Conservation (phyloP, 2,113 vertebrate genomes). For the Ctenomys sociabilis region DNA sequence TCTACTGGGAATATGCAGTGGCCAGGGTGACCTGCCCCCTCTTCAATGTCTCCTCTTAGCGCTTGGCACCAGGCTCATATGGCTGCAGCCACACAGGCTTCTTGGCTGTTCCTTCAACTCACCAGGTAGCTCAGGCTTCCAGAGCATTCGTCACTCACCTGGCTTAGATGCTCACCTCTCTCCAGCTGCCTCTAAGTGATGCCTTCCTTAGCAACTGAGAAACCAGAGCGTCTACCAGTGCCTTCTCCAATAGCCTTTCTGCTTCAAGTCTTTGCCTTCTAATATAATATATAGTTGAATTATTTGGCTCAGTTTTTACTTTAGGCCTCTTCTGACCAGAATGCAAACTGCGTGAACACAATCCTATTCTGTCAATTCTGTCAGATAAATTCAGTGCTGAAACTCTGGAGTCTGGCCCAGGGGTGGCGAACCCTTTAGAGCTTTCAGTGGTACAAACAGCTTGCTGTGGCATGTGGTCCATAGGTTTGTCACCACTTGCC, state of each 20-base stretch:
- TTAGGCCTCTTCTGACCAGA: background rate
- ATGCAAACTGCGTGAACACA: background rate
- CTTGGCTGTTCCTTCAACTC: background rate
- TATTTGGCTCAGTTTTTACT: background rate
- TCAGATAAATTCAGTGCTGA: background rate
- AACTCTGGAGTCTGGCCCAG: background rate
- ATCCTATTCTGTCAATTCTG: background rate
- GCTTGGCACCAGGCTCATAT: background rate
- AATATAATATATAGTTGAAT: background rate
- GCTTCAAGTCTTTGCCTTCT: background rate
- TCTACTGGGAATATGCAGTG: background rate
- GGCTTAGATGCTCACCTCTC: background rate
- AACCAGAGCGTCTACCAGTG: background rate
- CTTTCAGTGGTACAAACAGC: background rate
- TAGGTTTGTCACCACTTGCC: background rate
- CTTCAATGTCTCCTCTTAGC: background rate
- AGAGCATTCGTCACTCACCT: background rate
- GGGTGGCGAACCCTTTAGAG: background rate
- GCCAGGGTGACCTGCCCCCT: background rate
- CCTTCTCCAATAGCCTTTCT: background rate
- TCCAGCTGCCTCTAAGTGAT: background rate
- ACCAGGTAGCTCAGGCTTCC: background rate
- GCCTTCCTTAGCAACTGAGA: background rate
- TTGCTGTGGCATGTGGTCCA: background rate
- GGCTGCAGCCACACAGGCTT: background rate